Conservation (phyloP, 2,113 vertebrate species). For the Nothocercus julius region DNA sequence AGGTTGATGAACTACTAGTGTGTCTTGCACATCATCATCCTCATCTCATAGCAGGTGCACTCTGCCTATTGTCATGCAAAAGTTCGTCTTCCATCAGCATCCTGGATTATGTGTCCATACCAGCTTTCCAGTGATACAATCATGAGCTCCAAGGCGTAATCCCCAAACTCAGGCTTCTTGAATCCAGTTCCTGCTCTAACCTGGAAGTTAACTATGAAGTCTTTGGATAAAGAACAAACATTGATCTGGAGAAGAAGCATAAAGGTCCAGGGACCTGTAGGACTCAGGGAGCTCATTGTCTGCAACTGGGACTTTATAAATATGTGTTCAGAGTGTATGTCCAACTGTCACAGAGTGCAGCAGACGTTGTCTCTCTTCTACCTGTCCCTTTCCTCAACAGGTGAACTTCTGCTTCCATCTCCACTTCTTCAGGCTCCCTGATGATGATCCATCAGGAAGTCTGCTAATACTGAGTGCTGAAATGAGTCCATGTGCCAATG, state of each 20-base stretch:
- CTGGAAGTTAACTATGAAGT: neutral
- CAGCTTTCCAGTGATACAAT: neutral
- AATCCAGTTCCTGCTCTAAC: neutral
- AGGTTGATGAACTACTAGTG: neutral
- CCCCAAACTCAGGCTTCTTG: neutral
- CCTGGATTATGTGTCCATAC: neutral
- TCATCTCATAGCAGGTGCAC: neutral
- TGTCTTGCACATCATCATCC: neutral
- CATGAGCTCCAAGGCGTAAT: neutral
- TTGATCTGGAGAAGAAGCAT: neutral
- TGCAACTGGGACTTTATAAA: neutral
- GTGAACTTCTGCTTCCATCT: neutral
- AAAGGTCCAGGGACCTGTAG: neutral
- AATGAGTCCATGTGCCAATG: neutral
- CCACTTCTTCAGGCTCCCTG: neutral
- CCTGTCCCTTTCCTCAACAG: neutral
- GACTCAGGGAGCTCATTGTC: neutral
- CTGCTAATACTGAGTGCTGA: fast-evolving
- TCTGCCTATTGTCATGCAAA: neutral
- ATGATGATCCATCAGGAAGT: neutral
- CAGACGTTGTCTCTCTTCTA: neutral
- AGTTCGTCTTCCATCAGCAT: neutral
- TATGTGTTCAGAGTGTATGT: fast-evolving
- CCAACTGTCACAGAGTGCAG: neutral
- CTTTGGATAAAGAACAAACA: neutral